These are phyloP conservation scores for Palaemon carinicauda DNA, from an alignment of 1,140 invertebrate species.

Conservation along the genomic window DNA sequence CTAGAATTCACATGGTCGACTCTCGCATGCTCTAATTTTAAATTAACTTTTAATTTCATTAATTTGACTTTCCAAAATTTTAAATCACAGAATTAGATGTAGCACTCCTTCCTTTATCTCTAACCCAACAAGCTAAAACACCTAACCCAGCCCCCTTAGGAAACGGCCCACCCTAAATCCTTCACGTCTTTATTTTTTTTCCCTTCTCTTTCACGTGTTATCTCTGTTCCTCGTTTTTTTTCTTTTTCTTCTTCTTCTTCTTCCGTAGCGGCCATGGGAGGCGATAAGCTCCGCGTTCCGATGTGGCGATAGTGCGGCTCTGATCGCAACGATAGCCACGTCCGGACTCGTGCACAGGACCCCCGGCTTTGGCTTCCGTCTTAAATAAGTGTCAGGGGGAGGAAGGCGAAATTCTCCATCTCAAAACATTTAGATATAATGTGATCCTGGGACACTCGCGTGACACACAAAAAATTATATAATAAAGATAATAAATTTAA, in stretches of 20 bases:
- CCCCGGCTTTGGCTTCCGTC: neutral
- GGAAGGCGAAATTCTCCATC: no score
- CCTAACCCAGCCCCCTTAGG: neutral
- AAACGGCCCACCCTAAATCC: neutral
- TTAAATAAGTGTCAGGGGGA: no score
- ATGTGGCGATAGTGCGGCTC: conserved; percentile 37
- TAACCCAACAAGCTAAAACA: neutral
- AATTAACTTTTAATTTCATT: no score
- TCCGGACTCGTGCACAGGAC: conserved; percentile 6
- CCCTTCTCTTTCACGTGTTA: neutral
- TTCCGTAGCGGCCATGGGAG: conserved; percentile 26
- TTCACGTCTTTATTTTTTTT: neutral
- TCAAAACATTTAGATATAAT: no score
- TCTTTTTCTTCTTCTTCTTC: conserved; percentile 17
- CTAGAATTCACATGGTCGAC: no score
- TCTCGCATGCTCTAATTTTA: no score
- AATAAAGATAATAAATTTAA: no score
- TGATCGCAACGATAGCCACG: conserved; percentile 25
- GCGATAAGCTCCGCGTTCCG: conserved; percentile 42
- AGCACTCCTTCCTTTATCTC: no score
- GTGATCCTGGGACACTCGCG: no score
- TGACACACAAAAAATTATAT: no score
- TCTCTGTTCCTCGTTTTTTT: neutral
- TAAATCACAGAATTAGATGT: no score
- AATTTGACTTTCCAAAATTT: no score